phyloP scores from a whole-genome alignment of 2,797 vertebrate genomes.

The Chloroceryle amazona region DNA sequence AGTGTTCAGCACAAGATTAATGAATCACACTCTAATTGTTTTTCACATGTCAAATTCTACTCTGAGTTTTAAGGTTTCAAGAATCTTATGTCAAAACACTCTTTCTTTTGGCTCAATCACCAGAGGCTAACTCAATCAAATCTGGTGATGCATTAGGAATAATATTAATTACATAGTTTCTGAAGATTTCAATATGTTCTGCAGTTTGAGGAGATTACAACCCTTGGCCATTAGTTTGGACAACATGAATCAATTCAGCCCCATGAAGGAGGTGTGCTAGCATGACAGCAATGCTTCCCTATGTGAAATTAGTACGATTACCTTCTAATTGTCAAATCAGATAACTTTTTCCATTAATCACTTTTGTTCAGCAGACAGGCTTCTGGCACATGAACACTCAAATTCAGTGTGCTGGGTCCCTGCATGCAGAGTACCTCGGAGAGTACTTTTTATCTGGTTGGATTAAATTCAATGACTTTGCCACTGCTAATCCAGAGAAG shows the following conservation, averaged over 20 bases:
- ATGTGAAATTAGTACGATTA: neutral
- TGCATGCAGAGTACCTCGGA: neutral
- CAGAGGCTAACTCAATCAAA: constrained; percentile 5
- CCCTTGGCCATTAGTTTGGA: neutral
- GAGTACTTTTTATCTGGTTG: neutral
- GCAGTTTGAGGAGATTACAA: neutral
- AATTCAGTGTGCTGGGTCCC: neutral
- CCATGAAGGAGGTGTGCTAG: neutral
- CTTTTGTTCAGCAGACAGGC: neutral
- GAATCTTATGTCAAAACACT: constrained; percentile 41
- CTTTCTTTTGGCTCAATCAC: neutral
- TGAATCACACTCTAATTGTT: constrained; percentile 44
- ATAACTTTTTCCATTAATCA: constrained; percentile 29
- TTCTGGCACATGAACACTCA: neutral
- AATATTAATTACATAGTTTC: neutral
- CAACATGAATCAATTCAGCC: neutral
- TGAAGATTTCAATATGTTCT: neutral
- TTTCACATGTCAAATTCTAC: constrained; percentile 54
- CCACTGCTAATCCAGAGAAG: neutral
- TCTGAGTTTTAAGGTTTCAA: constrained; percentile 6
- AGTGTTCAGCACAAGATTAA: constrained; percentile 38
- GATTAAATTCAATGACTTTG: neutral
- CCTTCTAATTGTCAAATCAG: neutral
- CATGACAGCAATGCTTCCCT: neutral
- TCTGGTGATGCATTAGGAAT: neutral